Percentiles rank a stretch among this genome's conserved stretches.
Evolutionary conservation across 2,888 invertebrate species (phyloP).

Genomic region (Prosopocoilus inquinatus): DNA sequence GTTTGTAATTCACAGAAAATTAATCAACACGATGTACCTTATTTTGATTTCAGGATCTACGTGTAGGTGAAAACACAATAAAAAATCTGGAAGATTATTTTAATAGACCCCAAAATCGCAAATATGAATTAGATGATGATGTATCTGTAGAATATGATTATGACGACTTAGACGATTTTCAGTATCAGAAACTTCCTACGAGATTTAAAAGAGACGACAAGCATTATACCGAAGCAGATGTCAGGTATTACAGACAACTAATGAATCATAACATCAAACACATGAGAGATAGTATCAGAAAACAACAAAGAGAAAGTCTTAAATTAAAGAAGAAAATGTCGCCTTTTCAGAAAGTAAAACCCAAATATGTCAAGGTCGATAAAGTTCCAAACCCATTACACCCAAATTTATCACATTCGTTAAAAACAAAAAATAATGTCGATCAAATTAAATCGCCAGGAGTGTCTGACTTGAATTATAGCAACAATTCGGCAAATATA

Average conservation of each 20-base stretch:
- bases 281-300: slow-evolving; percentile 18
- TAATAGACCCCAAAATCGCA: slow-evolving; percentile 7
- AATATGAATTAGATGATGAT: neutral
- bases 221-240: slow-evolving; percentile 19
- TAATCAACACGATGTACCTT: neutral
- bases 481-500: slow-evolving; percentile 6
- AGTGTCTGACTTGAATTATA: too few species aligned
- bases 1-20: slow-evolving; percentile 12
- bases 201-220: slow-evolving; percentile 13
- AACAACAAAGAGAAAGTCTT: slow-evolving; percentile 7
- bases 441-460: neutral
- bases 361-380: neutral
- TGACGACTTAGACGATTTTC: slow-evolving; percentile 6
- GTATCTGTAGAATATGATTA: slow-evolving; percentile 6
- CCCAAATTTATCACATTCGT: neutral
- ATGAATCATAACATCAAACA: slow-evolving; percentile 20
- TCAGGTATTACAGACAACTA: slow-evolving; percentile 16
- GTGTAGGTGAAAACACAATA: slow-evolving; percentile 19
- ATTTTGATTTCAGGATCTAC: slow-evolving; percentile 8
- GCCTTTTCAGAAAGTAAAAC: neutral
- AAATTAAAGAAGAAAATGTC: slow-evolving; percentile 1
- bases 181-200: slow-evolving; percentile 12
- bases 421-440: neutral
- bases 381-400: neutral
- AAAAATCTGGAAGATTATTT: slow-evolving; percentile 24